Evolutionary conservation across 2,113 vertebrate genomes (phyloP).

Genomic region (Archocentrus centrarchus): DNA sequence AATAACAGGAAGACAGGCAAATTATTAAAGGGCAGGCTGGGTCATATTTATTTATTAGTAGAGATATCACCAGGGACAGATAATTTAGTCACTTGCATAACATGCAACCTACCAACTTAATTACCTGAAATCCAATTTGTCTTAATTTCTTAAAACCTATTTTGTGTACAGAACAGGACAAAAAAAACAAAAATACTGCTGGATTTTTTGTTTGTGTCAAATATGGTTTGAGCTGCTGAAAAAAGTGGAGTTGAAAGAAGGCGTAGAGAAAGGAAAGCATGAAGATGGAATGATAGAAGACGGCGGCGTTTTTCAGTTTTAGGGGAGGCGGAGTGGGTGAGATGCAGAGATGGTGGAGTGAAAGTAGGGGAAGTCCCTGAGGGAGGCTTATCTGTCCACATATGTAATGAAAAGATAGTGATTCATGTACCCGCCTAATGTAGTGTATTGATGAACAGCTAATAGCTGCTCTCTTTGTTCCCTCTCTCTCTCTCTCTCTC

Average conservation of each 20-base stretch:
- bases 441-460: constrained; percentile 67
- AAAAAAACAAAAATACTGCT: not conserved
- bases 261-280: not conserved
- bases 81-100: not conserved
- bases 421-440: constrained; percentile 67
- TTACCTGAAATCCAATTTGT: not conserved
- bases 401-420: constrained; percentile 76
- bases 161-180: not conserved
- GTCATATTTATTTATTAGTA: not conserved
- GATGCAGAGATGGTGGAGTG: constrained; percentile 32
- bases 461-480: constrained; percentile 28
- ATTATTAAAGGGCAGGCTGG: not conserved
- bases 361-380: constrained; percentile 58
- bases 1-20: not conserved
- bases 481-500: constrained; percentile 11
- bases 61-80: not conserved
- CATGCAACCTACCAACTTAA: not conserved
- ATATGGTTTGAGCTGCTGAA: not conserved
- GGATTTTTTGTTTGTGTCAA: not conserved
- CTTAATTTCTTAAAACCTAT: not conserved
- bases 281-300: constrained; percentile 18
- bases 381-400: constrained; percentile 74
- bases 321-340: constrained; percentile 11
- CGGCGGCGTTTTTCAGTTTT: constrained; percentile 27
- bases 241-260: not conserved